Evolutionary conservation across 2,113 vertebrate species (phyloP).

Genomic region (Sprattus sprattus): DNA sequence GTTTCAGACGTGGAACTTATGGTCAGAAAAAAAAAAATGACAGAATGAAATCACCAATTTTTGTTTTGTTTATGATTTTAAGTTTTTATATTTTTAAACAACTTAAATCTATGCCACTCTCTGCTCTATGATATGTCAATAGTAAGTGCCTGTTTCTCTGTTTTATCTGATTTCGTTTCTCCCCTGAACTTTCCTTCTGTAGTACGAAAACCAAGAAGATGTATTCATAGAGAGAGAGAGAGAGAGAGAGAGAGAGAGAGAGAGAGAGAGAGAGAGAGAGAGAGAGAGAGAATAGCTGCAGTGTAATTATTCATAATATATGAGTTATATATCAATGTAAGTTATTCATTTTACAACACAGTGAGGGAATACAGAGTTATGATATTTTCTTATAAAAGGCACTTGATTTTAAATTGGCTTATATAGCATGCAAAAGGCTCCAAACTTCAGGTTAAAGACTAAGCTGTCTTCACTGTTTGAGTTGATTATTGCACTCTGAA

Average conservation of each 20-base stretch:
- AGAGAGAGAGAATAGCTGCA: not conserved
- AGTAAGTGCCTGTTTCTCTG: constrained; percentile 59
- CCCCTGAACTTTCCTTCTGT: constrained; percentile 20
- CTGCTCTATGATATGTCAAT: not conserved
- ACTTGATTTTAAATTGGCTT: constrained; percentile 1
- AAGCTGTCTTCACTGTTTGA: constrained; percentile 20
- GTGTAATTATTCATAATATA: not conserved
- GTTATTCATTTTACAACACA: not conserved
- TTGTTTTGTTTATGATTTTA: constrained; percentile 4
- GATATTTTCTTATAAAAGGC: not conserved
- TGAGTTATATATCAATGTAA: not conserved
- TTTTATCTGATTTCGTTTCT: constrained; percentile 19
- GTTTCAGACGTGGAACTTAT: not conserved
- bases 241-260: not conserved
- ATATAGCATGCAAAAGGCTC: not conserved
- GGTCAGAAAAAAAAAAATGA: not conserved
- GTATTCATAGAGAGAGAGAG: not conserved
- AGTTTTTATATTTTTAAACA: not conserved
- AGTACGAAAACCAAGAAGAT: not conserved
- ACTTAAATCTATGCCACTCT: not conserved
- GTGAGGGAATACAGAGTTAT: not conserved
- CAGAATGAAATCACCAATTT: not conserved
- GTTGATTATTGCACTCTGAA: not conserved
- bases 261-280: not conserved
- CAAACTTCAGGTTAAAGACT: not conserved